phyloP scores from a whole-genome alignment of 2,113 vertebrate species.

The Ailuropoda melanoleuca region DNA sequence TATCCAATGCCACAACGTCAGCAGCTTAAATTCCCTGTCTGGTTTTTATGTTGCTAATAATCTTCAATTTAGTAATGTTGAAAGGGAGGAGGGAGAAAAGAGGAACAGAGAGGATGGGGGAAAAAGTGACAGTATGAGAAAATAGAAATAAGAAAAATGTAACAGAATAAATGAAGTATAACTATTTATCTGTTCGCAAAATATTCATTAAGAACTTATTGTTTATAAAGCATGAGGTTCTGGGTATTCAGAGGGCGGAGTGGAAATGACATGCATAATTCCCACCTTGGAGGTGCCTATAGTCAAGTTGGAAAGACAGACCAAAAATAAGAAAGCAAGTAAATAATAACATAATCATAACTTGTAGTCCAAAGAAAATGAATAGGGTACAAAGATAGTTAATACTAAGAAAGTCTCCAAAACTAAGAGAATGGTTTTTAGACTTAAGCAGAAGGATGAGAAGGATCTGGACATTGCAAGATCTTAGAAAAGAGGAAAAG shows the following conservation, averaged over 20 bases:
- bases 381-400: neutral
- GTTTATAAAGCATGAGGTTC: neutral
- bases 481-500: neutral
- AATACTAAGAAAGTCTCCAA: neutral
- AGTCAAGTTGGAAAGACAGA: neutral
- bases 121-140: neutral
- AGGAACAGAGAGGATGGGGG: neutral
- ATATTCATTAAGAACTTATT: neutral
- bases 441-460: neutral
- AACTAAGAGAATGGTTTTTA: neutral
- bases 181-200: neutral
- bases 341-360: neutral
- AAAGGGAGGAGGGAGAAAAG: neutral
- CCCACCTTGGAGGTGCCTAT: accelerated
- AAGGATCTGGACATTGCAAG: neutral
- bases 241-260: neutral
- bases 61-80: conserved; percentile 75
- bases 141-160: neutral
- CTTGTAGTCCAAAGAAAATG: neutral
- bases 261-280: neutral
- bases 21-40: conserved; percentile 80
- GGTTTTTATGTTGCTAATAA: conserved; percentile 79
- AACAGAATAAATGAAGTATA: neutral
- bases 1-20: conserved; percentile 82
- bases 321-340: neutral